These are phyloP conservation scores for Pachyseris speciosa DNA, from an alignment of 64 coral and sea anemone genomes.

Conservation along the genomic window DNA sequence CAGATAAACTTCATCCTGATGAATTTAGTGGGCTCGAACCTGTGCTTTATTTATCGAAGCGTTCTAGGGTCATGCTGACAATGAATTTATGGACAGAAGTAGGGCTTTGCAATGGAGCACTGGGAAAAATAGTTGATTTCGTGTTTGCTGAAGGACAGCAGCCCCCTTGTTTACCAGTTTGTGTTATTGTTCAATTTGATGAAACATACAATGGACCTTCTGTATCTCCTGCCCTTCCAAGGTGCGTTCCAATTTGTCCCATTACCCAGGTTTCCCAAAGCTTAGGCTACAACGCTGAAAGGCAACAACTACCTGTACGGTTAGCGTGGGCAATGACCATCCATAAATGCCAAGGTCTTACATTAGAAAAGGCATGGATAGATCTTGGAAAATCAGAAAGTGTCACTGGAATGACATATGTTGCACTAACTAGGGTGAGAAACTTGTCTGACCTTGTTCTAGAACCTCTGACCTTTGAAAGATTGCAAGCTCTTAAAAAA, in stretches of 20 bases:
- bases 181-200: constrained; percentile 28
- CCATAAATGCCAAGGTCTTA: constrained; percentile 35
- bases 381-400: constrained; percentile 25
- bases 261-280: not conserved
- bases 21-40: constrained; percentile 26
- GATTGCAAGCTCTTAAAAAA: constrained; percentile 7
- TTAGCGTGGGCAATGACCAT: constrained; percentile 43
- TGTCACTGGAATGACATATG: constrained; percentile 16
- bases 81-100: constrained; percentile 39
- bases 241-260: constrained; percentile 30
- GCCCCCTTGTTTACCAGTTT: constrained; percentile 14
- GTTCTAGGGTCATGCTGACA: constrained; percentile 29
- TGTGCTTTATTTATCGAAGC: not conserved
- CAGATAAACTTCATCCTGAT: constrained; percentile 29
- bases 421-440: constrained; percentile 33
- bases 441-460: not conserved
- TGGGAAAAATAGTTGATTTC: constrained; percentile 6
- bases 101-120: constrained; percentile 42
- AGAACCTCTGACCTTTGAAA: not conserved
- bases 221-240: not conserved
- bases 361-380: constrained; percentile 23
- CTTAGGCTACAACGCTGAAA: not conserved
- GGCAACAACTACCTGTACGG: constrained; percentile 26
- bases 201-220: constrained; percentile 23
- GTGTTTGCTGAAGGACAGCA: constrained; percentile 4